Evolutionary conservation across 1,140 invertebrate species (phyloP).

Genomic region (Diorhabda carinulata): DNA sequence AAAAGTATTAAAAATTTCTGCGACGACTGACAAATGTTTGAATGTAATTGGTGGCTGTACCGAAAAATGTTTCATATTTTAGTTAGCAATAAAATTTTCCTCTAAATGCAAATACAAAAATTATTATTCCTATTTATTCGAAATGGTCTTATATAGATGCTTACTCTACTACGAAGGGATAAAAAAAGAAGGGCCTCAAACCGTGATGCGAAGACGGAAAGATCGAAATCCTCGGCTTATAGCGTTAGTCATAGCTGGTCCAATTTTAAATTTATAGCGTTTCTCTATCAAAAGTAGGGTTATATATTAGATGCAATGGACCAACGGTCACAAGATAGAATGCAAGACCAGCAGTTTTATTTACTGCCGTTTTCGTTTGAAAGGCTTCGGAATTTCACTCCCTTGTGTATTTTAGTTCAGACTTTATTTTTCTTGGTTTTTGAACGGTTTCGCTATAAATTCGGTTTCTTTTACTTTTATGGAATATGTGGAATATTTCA

Average conservation of each 20-base stretch:
- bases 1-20: too few relatives aligned
- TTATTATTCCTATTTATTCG: neutral
- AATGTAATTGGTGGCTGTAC: too few relatives aligned
- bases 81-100: too few relatives aligned
- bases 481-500: too few relatives aligned
- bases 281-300: slow-evolving; percentile 37
- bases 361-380: slow-evolving; percentile 5
- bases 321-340: slow-evolving; percentile 32
- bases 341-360: slow-evolving; percentile 20
- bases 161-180: slow-evolving; percentile 1
- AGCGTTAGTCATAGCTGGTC: slow-evolving; percentile 22
- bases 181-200: neutral
- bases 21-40: too few relatives aligned
- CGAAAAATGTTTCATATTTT: too few relatives aligned
- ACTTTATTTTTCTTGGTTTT: too few relatives aligned
- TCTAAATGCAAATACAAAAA: too few relatives aligned
- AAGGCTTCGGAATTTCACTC: too few relatives aligned
- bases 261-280: slow-evolving; percentile 42
- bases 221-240: slow-evolving; percentile 39
- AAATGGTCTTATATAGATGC: neutral
- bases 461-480: too few relatives aligned
- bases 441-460: too few relatives aligned
- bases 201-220: slow-evolving; percentile 25
- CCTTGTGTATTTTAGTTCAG: too few relatives aligned
- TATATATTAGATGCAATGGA: slow-evolving; percentile 40